phyloP scores from a whole-genome alignment of 2,888 invertebrate species.

The Cynaeus angustus region DNA sequence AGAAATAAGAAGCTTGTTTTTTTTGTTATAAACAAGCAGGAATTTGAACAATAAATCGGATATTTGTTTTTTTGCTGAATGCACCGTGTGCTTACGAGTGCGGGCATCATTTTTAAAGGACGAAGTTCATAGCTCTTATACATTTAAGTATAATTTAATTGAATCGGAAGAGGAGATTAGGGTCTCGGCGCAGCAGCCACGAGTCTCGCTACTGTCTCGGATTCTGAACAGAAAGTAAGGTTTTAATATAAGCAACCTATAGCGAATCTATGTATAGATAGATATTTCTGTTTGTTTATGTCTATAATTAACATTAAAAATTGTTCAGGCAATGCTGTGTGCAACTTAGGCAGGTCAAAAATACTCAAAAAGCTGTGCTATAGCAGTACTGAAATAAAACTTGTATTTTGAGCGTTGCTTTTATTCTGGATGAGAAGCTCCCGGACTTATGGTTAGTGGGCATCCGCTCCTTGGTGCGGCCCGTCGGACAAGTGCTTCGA shows the following conservation, averaged over 20 bases:
- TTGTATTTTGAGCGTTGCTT: conserved; percentile 73
- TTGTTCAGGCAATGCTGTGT: conserved; percentile 71
- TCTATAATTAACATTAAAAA: conserved; percentile 74
- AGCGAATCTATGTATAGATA: conserved; percentile 72
- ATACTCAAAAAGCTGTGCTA: conserved; percentile 73
- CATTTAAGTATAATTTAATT: conserved; percentile 38
- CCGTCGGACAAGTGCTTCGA: conserved; percentile 61
- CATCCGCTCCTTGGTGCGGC: conserved; percentile 64
- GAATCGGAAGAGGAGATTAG: conserved; percentile 38
- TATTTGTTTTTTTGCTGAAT: neutral
- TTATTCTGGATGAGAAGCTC: conserved; percentile 71
- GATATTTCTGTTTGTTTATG: conserved; percentile 74
- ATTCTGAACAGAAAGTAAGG: conserved; percentile 40
- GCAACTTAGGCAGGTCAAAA: conserved; percentile 74
- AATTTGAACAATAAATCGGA: neutral
- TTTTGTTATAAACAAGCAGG: too few species aligned
- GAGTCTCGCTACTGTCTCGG: conserved; percentile 27
- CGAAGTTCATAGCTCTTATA: conserved; percentile 38
- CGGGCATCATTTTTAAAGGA: conserved; percentile 25
- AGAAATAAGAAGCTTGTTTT: too few species aligned
- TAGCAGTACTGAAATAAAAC: conserved; percentile 73
- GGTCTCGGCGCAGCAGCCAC: conserved; percentile 9
- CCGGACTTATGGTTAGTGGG: conserved; percentile 66
- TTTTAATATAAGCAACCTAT: conserved; percentile 50
- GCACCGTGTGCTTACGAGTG: neutral